Evolutionary conservation across 2,797 vertebrate genomes (phyloP).

Genomic region (Coendou prehensilis): DNA sequence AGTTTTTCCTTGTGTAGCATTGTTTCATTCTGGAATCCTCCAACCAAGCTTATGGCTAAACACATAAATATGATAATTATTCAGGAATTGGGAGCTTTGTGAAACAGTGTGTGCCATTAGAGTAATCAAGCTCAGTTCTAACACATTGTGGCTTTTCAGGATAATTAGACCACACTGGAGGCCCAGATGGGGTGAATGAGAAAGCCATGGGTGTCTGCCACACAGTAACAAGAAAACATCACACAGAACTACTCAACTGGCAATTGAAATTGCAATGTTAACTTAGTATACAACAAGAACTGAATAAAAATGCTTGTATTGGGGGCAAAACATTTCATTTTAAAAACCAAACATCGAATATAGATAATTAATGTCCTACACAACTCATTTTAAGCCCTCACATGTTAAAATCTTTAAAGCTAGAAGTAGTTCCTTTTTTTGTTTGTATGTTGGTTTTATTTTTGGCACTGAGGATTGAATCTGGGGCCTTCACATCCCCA

Average conservation of each 20-base stretch:
- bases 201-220: slow-evolving; percentile 82
- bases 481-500: background rate
- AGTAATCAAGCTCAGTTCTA: slow-evolving; percentile 80
- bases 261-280: slow-evolving; percentile 78
- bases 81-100: slow-evolving; percentile 72
- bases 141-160: slow-evolving; percentile 77
- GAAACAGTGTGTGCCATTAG: slow-evolving; percentile 77
- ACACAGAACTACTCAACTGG: slow-evolving; percentile 71
- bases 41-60: slow-evolving; percentile 84
- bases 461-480: background rate
- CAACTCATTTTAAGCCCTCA: background rate
- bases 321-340: slow-evolving; percentile 63
- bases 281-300: slow-evolving; percentile 73
- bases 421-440: background rate
- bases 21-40: slow-evolving; percentile 79
- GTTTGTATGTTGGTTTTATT: background rate
- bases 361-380: background rate
- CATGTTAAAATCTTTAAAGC: slow-evolving; percentile 59
- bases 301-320: slow-evolving; percentile 69
- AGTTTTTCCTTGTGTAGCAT: slow-evolving; percentile 47
- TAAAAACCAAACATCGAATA: slow-evolving; percentile 61
- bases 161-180: slow-evolving; percentile 83
- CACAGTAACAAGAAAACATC: slow-evolving; percentile 73
- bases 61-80: slow-evolving; percentile 82
- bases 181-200: slow-evolving; percentile 83